Percentiles rank a stretch among this genome's conserved stretches.
Conservation (phyloP, 2,113 vertebrate species). For the Peromyscus polionotus region DNA sequence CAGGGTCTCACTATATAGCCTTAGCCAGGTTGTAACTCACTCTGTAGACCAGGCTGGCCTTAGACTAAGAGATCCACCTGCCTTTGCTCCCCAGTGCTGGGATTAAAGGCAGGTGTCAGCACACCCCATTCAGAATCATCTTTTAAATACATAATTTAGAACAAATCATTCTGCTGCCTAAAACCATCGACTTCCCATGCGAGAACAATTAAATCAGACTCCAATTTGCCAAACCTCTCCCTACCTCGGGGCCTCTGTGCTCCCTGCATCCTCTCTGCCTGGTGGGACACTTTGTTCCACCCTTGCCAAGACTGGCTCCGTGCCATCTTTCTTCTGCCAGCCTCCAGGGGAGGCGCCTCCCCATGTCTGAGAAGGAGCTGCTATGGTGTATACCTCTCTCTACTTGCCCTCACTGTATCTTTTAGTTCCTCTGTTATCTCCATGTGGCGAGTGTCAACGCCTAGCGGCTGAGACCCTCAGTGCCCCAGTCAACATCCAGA, state of each 20-base stretch:
- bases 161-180: background rate
- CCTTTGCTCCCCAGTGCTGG: background rate
- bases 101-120: background rate
- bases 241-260: background rate
- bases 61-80: background rate
- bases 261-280: background rate
- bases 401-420: background rate
- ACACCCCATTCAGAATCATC: background rate
- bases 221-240: background rate
- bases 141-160: background rate
- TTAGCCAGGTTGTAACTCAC: background rate
- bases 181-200: background rate
- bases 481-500: background rate
- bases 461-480: background rate
- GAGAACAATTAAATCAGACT: background rate
- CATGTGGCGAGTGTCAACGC: background rate
- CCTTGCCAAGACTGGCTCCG: background rate
- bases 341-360: background rate
- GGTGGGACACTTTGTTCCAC: background rate
- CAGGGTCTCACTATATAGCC: background rate
- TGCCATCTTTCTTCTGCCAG: background rate
- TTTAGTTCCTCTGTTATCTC: background rate
- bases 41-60: no score
- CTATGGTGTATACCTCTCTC: background rate
- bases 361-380: background rate